Base-by-base conservation (phyloP, 2,797 vertebrate genomes). In the Sandelia bainsii region DNA sequence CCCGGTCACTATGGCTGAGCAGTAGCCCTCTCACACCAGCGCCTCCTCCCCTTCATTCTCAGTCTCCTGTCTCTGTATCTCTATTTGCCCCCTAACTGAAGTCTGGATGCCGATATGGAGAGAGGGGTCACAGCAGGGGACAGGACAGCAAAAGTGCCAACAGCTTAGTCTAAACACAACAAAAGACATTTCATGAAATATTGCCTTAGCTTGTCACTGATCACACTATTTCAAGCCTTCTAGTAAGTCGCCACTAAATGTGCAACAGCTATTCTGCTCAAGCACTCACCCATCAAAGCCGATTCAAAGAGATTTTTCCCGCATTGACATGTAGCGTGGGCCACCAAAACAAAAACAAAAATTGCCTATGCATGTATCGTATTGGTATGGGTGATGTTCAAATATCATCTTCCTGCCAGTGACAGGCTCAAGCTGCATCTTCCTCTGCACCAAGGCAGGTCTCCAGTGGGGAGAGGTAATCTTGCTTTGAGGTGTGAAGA, bases 1-100 rank as follows among this genome's bases (percentile, higher is more conserved):
- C 96, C 96, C 95, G 94, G 96, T 97, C 92, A 96, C 96, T 96
- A 94, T 93, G 94, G 95, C 95, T 96, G 96, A 97, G 95, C 96
- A 95, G 94, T 95, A 92, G 94, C 95, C 95, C 90, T 84, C 91
- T 90, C 81, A 42, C 69, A 44, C 94, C 92, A 90, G 93, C 89
- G 90, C 91, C 52, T 45, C 72, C 82, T 27, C 40, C 67, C 46
- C 54, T 89, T 92, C 90, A 19, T 60, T 66, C 91, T 56, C 79
- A 65, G 92, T 95, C 89, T 84, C 89, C 91, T 42, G 16, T 69
- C 72, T 94, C 94, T 91, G 83, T 83, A 70, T 79, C 83, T 80
- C 74, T 60, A 70, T 87, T 85, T 81, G 79, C 80, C 83, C 78
- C 84, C 70, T 77, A 77, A 83, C 69, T 74, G 71, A 77, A 85